These are phyloP conservation scores for Erinaceus europaeus DNA, from an alignment of 2,113 vertebrate genomes.

Conservation along the genomic window DNA sequence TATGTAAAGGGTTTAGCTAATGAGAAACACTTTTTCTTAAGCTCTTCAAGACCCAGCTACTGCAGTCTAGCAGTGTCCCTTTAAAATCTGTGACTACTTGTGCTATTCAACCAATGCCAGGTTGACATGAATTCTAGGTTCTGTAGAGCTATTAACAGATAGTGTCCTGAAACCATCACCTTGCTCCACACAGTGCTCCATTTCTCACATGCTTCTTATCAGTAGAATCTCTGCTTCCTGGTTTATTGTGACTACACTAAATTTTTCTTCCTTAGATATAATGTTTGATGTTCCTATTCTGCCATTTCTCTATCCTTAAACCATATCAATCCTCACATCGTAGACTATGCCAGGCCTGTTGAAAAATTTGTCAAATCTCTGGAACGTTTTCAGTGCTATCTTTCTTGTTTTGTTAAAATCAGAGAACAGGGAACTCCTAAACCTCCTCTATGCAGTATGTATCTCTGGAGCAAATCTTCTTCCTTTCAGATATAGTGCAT, in stretches of 20 bases:
- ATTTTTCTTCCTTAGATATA: neutral
- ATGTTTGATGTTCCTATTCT: neutral
- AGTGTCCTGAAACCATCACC: neutral
- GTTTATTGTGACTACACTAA: neutral
- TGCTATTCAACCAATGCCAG: neutral
- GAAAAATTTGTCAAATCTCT: neutral
- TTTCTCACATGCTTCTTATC: neutral
- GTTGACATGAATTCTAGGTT: neutral
- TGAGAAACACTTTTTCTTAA: slow-evolving; percentile 2
- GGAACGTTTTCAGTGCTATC: neutral
- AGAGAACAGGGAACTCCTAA: neutral
- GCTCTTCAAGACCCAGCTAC: neutral
- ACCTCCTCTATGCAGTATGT: neutral
- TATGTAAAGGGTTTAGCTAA: slow-evolving; percentile 2
- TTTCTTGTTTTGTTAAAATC: neutral
- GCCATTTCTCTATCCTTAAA: neutral
- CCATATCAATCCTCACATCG: neutral
- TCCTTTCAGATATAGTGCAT: neutral
- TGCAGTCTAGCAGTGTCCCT: neutral
- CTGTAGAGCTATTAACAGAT: neutral
- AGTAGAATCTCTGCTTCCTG: neutral
- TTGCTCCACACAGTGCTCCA: neutral
- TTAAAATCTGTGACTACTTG: slow-evolving; percentile 1
- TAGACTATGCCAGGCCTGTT: neutral
- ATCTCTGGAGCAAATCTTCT: neutral